Evolutionary conservation across 2,888 invertebrate species (phyloP), one percentile per base, ranked within the genome.

Genomic region (Pollenia griseotomentosa): DNA sequence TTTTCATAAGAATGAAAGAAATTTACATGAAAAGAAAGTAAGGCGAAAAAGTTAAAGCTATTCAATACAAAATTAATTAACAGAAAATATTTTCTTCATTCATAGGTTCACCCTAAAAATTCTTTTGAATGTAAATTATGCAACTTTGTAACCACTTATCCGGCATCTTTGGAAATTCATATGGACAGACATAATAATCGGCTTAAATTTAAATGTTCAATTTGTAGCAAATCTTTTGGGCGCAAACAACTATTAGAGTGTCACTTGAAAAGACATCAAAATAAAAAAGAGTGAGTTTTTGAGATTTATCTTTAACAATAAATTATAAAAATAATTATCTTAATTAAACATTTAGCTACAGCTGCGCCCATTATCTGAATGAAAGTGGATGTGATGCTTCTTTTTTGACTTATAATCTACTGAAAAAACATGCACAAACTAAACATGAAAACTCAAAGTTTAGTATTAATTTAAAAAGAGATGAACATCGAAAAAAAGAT

Each of bases 1-100:
- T 84, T 93, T 90, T 88, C 91, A 92, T 83, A 91, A 91, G 16
- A 91, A 92, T 73, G 93, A 93, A 90, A 89, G 89, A 85, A 90
- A 91, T 46, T 19, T 57, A 2, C 93, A 93, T 77, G 91, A 91
- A 33, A 90, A 88, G 73, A 81, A 89, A 79, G 90, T 90, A 89
- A 84, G 74, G 63, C 51, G 2, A 46, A 48, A 48, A 44, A 6
- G 0, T 33, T 11, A 11, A 55, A 61, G 16, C 57, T 57, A 12
- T 3, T 57, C 33, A 19, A 42, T 42, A 9, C 0, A n/a, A 7
- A 8, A 19, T 19, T 4, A 16, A 46, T n/a, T 44, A 11, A 44
- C 19, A 44, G 19, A 19, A 70, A 46, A 70, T 40, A 19, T 80
- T 57, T 51, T 40, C 1, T 55, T 11, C 12, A 16, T 19, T 8